Evolutionary conservation across 2,797 vertebrate genomes (phyloP).

Genomic region (Taenioides sp.): DNA sequence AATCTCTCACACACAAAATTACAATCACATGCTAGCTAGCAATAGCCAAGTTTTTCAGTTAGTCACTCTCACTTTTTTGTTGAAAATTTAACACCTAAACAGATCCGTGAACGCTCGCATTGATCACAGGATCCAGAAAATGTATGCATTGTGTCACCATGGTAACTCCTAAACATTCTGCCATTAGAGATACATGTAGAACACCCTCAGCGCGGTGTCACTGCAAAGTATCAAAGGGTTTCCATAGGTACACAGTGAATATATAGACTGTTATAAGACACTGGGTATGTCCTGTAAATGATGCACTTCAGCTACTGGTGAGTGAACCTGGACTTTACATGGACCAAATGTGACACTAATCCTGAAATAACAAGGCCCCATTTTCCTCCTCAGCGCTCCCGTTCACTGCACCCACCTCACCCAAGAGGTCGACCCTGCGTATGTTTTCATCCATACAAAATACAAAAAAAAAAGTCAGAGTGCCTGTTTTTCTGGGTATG

Average conservation of each 20-base stretch:
- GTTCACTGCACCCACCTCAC: slow-evolving; percentile 49
- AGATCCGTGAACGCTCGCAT: too few species aligned
- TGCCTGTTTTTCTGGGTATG: too few species aligned
- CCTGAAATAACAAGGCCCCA: slow-evolving; percentile 68
- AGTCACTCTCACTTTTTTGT: too few species aligned
- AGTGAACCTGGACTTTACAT: slow-evolving; percentile 39
- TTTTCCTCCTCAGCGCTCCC: slow-evolving; percentile 54
- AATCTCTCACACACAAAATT: too few species aligned
- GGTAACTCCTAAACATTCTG: too few species aligned
- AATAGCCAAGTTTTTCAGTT: too few species aligned
- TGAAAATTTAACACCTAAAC: too few species aligned
- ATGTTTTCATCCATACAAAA: slow-evolving; percentile 37
- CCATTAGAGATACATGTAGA: too few species aligned
- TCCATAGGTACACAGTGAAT: slow-evolving; percentile 61
- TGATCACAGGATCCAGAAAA: too few species aligned
- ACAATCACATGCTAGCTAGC: too few species aligned
- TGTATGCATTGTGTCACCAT: too few species aligned
- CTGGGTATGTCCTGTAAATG: slow-evolving; percentile 23
- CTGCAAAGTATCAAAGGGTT: slow-evolving; percentile 10
- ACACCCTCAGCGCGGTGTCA: too few species aligned
- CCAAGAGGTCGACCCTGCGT: slow-evolving; percentile 56
- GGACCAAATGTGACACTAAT: slow-evolving; percentile 71
- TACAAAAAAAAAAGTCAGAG: slow-evolving; percentile 7
- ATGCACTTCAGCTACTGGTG: slow-evolving; percentile 59
- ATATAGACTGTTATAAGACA: slow-evolving; percentile 36